Evolutionary conservation across 1,140 invertebrate species (phyloP).

Genomic region (Diachasmimorpha longicaudata): DNA sequence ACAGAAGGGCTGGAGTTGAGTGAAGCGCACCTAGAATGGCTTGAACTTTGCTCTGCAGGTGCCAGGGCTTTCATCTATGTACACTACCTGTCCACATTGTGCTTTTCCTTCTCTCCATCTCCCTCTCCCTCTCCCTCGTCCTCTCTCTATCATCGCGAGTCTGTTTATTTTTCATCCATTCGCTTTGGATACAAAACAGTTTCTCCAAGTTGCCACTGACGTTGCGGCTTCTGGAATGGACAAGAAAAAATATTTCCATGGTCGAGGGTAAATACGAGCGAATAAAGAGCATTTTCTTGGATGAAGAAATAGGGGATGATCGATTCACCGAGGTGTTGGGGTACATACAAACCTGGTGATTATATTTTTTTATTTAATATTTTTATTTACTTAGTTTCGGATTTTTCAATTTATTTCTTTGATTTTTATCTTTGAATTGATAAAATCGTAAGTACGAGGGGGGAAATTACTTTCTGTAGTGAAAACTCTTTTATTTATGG

Average conservation of each 20-base stretch:
- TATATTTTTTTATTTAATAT: too few relatives aligned
- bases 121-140: neutral
- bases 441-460: too few relatives aligned
- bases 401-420: too few relatives aligned
- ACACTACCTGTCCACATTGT: neutral
- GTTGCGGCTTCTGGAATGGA: neutral
- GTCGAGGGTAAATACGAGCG: too few relatives aligned
- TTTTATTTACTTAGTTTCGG: too few relatives aligned
- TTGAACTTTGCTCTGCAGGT: neutral
- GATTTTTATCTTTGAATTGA: too few relatives aligned
- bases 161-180: neutral
- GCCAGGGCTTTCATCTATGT: neutral
- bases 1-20: neutral
- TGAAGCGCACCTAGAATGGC: neutral
- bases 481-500: too few relatives aligned
- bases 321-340: too few relatives aligned
- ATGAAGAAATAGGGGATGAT: neutral
- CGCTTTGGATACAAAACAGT: slow-evolving; percentile 6
- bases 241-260: neutral
- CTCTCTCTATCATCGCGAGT: neutral
- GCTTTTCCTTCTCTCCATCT: neutral
- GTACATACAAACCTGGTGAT: too few relatives aligned
- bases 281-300: neutral
- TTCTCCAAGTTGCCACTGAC: neutral
- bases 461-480: too few relatives aligned